Evolutionary conservation across 2,888 invertebrate species (phyloP).

Genomic region (Dromius quadrimaculatus): DNA sequence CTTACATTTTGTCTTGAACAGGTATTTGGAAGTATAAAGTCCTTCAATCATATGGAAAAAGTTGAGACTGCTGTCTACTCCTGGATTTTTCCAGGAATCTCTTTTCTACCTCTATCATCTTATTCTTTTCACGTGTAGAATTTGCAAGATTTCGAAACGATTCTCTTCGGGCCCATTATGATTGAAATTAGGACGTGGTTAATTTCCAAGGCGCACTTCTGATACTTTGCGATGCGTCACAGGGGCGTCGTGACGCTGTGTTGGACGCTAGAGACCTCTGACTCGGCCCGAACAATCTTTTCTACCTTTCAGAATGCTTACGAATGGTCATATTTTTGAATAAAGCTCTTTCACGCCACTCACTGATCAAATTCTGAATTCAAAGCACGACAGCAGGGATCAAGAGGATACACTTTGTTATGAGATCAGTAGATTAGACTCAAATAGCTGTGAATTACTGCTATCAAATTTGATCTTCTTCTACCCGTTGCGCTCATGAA

Average conservation of each 20-base stretch:
- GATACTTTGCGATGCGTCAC: constrained; percentile 54
- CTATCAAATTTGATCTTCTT: not conserved
- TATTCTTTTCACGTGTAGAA: constrained; percentile 57
- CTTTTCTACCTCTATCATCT: too few species aligned
- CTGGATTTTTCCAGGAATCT: too few species aligned
- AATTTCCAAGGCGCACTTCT: constrained; percentile 57
- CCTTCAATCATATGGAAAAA: too few species aligned
- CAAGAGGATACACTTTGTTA: constrained; percentile 17
- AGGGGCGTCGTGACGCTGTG: constrained; percentile 50
- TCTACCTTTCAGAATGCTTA: constrained; percentile 55
- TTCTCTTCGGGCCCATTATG: constrained; percentile 58
- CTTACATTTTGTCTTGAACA: too few species aligned
- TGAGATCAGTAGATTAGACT: constrained; percentile 4
- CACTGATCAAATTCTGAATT: constrained; percentile 23
- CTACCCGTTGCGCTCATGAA: too few species aligned
- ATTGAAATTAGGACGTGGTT: constrained; percentile 59
- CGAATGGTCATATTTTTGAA: constrained; percentile 61
- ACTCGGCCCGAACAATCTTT: constrained; percentile 9
- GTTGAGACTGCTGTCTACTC: too few species aligned
- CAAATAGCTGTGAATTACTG: constrained; percentile 20
- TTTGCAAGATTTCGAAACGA: constrained; percentile 56
- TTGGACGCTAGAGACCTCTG: not conserved
- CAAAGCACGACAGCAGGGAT: constrained; percentile 12
- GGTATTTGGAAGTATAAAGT: too few species aligned
- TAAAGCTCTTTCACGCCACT: constrained; percentile 44